Evolutionary conservation across 1,140 invertebrate species (phyloP).

Genomic region (Bombus fervidus): DNA sequence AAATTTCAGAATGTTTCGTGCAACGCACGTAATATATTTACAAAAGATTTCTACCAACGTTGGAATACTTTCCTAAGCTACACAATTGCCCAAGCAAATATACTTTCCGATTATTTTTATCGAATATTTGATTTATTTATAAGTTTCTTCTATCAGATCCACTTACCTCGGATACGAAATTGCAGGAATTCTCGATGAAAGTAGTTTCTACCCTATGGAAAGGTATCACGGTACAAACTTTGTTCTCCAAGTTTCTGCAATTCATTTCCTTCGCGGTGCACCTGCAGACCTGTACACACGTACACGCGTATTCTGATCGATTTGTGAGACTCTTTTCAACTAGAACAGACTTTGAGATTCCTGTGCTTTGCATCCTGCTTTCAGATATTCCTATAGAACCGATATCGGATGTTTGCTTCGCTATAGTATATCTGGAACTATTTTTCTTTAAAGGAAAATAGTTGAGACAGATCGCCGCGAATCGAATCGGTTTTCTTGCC

Average conservation of each 20-base stretch:
- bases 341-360: background rate
- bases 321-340: background rate
- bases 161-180: background rate
- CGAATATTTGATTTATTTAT: background rate
- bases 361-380: background rate
- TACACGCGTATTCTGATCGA: background rate
- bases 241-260: constrained; percentile 13
- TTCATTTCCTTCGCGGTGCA: background rate
- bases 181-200: constrained; percentile 1
- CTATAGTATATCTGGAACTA: background rate
- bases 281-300: background rate
- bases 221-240: constrained; percentile 14
- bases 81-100: background rate
- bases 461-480: background rate
- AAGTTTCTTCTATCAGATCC: background rate
- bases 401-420: background rate
- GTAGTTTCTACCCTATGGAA: background rate
- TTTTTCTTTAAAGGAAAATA: background rate
- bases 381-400: background rate
- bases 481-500: background rate
- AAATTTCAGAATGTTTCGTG: no score
- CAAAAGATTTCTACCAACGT: no score
- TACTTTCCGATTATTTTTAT: background rate
- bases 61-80: no score
- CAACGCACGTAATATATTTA: no score